Conservation (phyloP, 2,113 vertebrate species). For the Hippocampus zosterae region DNA sequence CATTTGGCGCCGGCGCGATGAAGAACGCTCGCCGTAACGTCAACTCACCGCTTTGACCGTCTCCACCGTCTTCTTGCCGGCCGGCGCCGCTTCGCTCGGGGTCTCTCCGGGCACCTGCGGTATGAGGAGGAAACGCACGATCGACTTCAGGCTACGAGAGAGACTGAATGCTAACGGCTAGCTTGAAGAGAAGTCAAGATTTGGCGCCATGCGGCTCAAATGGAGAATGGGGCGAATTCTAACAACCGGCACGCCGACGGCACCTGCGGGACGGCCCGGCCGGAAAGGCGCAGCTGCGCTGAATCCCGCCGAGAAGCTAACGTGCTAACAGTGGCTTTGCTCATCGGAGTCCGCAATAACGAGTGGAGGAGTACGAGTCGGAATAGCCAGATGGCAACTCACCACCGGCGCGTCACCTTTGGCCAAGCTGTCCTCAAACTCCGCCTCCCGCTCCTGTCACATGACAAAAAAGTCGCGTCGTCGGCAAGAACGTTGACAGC, state of each 20-base stretch:
- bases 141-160: neutral
- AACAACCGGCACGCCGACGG: too few relatives aligned
- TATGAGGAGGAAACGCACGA: neutral
- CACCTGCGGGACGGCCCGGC: too few relatives aligned
- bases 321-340: neutral
- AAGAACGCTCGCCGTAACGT: neutral
- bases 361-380: too few relatives aligned
- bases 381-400: slow-evolving; percentile 39
- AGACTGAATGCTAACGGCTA: too few relatives aligned
- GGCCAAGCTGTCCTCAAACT: slow-evolving; percentile 88
- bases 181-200: too few relatives aligned
- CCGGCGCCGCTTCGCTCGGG: slow-evolving; percentile 81
- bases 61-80: slow-evolving; percentile 90
- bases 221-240: too few relatives aligned
- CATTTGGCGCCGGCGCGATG: neutral
- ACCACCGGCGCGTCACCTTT: slow-evolving; percentile 89
- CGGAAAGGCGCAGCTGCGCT: neutral
- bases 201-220: too few relatives aligned
- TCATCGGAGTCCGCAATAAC: too few relatives aligned
- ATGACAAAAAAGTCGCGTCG: neutral
- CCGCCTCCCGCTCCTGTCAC: slow-evolving; percentile 84
- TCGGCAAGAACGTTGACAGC: neutral
- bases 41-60: slow-evolving; percentile 92
- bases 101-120: slow-evolving; percentile 88
- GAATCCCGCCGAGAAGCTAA: too few relatives aligned